Evolutionary conservation across 2,888 invertebrate species (phyloP), one percentile per base, ranked within the genome.

Genomic region (Stratiomys singularior): DNA sequence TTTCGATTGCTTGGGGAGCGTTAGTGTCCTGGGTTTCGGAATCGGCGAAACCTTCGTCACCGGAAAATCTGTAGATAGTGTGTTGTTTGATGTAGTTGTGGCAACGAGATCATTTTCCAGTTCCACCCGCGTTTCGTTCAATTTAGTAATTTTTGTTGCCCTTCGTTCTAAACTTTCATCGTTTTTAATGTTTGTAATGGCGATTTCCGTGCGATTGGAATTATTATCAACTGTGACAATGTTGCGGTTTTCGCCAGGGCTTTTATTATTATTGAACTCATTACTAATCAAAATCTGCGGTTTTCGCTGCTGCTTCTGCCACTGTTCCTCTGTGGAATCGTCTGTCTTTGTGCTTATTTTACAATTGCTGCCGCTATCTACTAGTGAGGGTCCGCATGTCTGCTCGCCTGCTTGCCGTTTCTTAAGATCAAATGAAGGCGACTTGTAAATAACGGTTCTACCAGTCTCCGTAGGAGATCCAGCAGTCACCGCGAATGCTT

Each of bases 371-470:
- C 4, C 63, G 15, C 18, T 27, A 23, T 69, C 46, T 56, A 69
- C 56, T 15, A 58, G 21, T 27, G 72, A 46, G 3, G 56, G 47
- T 13, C 80, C 81, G 77, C 82, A 82, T 76, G 83, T 82, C 72
- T 82, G 82, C 79, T 85, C 83, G 78, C 83, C 84, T 81, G 84
- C 84, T 30, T 84, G 83, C 82, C 69, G 56, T 71, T 85, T 85
- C 81, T 84, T 85, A 76, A 84, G 82, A 84, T 83, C 84, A 80
- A 85, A 81, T 76, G 86, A 84, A 77, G 87, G 86, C 77, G 87
- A 87, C 82, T 86, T 87, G 80, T 86, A 87, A 69, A 87, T 85
- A 83, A 87, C 83, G 76, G 87, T 87, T 83, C 87, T 85, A 79
- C 87, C 87, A 82, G 84, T 84, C 66, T 83, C 84, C 74, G 72